Evolutionary conservation across 1,140 invertebrate genomes (phyloP), one percentile per base, ranked within the genome.

Genomic region (Formica selysi): DNA sequence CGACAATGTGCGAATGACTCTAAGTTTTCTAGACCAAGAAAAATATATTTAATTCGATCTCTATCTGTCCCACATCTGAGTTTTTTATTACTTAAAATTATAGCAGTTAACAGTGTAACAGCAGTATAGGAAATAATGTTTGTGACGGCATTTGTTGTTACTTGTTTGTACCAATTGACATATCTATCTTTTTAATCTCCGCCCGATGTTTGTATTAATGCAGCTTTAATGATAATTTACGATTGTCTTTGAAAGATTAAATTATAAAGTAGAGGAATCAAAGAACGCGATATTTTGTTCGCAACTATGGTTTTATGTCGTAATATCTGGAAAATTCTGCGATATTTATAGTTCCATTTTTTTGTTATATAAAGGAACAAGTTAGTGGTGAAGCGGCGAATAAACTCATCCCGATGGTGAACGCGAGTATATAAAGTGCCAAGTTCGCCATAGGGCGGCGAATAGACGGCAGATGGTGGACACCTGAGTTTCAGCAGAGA

Each of bases 401-500:
- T 54, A 59, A 74, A 74, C 68, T 62, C 13, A n/a, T 61, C 38
- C 29, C 4, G 41, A 74, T 22, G 79, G 26, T 16, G 78, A 61
- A n/a, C 76, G 22, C 78, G 22, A 74, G 54, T 74, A 59, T 57
- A 44, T 83, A 83, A 83, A 70, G 79, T 83, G 79, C 68, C 36
- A 83, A 68, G 51, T 84, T 76, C 71, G 70, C 48, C 73, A 73
- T 80, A 87, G 65, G 89, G 29, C 76, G 38, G 76, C 57, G 68
- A 41, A 79, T 68, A 62, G 67, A 51, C 88, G 62, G 89, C 89
- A 90, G 89, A 90, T 90, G 89, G 89, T 51, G 65, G 73, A 80
- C 89, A 90, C 88, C 88, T 89, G 88, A 89, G 76, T 67, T 68
- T 41, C 57, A 41, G 22, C 54, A 61, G 59, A 16, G 22, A 22